Evolutionary conservation across 2,797 vertebrate genomes (phyloP), one percentile per base, ranked within the genome.

Genomic region (Manis crassicaudata): DNA sequence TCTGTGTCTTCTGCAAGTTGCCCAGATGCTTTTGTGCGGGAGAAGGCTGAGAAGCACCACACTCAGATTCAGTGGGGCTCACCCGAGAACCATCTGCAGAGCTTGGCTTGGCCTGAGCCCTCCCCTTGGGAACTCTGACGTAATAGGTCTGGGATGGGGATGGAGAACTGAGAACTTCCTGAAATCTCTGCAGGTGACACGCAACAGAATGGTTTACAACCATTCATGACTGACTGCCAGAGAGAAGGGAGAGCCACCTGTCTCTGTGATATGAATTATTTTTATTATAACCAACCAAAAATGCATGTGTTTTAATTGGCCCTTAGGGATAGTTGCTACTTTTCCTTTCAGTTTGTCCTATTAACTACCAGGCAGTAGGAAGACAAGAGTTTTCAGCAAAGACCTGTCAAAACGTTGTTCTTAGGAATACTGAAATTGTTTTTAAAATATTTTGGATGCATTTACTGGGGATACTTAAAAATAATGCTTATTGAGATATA

Each of bases 381-480:
- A 72, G 60, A 94, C 50, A 81, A 92, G 72, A 60, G 58, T 67
- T 90, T 89, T 90, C 85, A 80, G 40, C n/a, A 79, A 82, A 91
- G 56, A 58, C 23, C 67, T 90, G 43, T 88, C 80, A 87, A 87
- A 89, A 81, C 72, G 76, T 12, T 54, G 50, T 82, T 87, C 65
- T 79, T 40, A n/a, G 23, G 52, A 86, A 67, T 35, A 82, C 37
- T 25, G n/a, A 77, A 80, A 23, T 70, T 82, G 20, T 83, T 92
- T 83, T 70, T 35, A 91, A 92, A 95, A 90, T 79, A 82, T 25
- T n/a, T 65, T 70, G 40, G 56, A 84, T 63, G 29, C 23, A 58
- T 77, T 92, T 89, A 52, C 29, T 6, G 81, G 80, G 23, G 17
- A 84, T 56, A 62, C 17, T 77, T 82, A 27, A 94, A 92, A 90